phyloP scores from a whole-genome alignment of 2,113 vertebrate genomes.

The Labeo catla region DNA sequence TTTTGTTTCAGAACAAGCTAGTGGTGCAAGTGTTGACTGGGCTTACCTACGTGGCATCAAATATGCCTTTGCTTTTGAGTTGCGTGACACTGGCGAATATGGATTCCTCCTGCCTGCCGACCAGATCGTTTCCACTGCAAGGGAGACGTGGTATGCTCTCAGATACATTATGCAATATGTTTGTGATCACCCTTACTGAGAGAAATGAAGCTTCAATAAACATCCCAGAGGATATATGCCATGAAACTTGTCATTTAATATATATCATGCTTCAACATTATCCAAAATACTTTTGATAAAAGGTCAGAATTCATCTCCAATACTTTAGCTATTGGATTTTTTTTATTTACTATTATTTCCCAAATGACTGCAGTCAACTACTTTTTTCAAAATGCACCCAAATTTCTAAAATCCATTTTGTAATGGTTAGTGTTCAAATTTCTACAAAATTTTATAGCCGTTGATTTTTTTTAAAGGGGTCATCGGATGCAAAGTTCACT shows the following conservation, averaged over 20 bases:
- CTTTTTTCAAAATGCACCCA: not conserved
- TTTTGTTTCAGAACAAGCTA: slow-evolving; percentile 84
- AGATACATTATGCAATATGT: slow-evolving; percentile 85
- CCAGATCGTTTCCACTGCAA: slow-evolving; percentile 88
- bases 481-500: too few species aligned
- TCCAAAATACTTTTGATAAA: not conserved
- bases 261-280: not conserved
- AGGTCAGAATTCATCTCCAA: not conserved
- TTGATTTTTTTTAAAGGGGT: not conserved
- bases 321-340: not conserved
- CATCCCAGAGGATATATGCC: not conserved
- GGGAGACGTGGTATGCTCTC: slow-evolving; percentile 89
- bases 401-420: not conserved
- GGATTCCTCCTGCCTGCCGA: slow-evolving; percentile 90
- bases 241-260: not conserved
- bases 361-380: too few species aligned
- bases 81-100: slow-evolving; percentile 86
- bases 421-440: not conserved
- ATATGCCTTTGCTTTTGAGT: slow-evolving; percentile 93
- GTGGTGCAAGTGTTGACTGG: slow-evolving; percentile 89
- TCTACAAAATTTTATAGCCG: not conserved
- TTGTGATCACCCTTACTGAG: slow-evolving; percentile 78
- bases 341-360: too few species aligned
- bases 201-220: slow-evolving; percentile 2
- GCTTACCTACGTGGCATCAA: slow-evolving; percentile 89